Conservation (phyloP, 2,797 vertebrate species). For the Manis javanica region DNA sequence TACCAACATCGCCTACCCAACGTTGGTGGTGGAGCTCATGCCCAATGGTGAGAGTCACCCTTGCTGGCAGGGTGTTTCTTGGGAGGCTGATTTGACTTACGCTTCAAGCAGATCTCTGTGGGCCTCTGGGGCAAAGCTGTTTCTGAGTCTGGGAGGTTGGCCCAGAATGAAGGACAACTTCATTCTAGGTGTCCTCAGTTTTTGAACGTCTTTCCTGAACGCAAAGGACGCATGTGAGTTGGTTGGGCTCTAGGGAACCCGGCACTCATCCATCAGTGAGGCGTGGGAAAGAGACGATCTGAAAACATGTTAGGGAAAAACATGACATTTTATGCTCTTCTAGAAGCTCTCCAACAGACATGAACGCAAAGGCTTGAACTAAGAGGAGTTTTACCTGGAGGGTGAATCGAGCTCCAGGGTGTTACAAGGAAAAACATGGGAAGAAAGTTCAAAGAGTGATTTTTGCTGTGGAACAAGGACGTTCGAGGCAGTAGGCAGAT, state of each 20-base stretch:
- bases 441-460: neutral
- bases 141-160: neutral
- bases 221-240: neutral
- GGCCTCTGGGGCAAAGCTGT: neutral
- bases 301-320: neutral
- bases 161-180: neutral
- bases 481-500: neutral
- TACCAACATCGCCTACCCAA: slow-evolving; percentile 95
- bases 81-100: neutral
- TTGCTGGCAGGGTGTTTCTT: neutral
- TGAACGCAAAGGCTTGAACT: neutral
- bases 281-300: neutral
- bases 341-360: neutral
- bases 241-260: neutral
- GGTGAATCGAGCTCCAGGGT: neutral
- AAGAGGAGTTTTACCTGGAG: neutral
- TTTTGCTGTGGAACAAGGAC: neutral
- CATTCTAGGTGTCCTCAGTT: neutral
- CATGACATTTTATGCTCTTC: neutral
- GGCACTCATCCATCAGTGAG: neutral
- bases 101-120: neutral
- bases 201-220: neutral
- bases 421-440: neutral
- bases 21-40: slow-evolving; percentile 96
- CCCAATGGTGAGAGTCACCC: slow-evolving; percentile 90